Evolutionary conservation across 2,888 invertebrate genomes (phyloP), one percentile per base, ranked within the genome.

Genomic region (Ophonus ardosiacus): DNA sequence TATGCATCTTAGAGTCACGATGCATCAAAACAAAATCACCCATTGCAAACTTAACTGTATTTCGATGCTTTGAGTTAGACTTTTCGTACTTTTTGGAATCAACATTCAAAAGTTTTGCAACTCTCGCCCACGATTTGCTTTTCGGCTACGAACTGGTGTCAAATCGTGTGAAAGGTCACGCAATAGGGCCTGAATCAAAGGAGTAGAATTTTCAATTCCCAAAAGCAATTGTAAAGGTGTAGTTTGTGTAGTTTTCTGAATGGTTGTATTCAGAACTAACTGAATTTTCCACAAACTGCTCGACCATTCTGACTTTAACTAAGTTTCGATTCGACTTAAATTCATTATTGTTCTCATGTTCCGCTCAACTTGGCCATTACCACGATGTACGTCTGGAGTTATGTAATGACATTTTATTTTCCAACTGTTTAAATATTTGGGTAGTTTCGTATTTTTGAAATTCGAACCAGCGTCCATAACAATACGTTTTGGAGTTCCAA

Each of bases 341-440:
- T 88, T 87, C 63, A 63, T 86, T 5, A 88, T 86, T 7, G 87
- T 88, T 38, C 86, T 59, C 86, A 88, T 88, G 79, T 87, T 88
- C 10, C 86, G 61, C 79, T 87, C 87, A 5, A 87, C 87, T 57
- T 88, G 87, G 1, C 85, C 86, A 65, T 87, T 87, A 13, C 86
- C 86, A n/a, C 87, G 84, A 51, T 87, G 87, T 8, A 87, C 74
- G 63, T 86, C 87, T 57, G 86, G 61, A 57, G 85, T 85, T 17
- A 80, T 15, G 86, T 86, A 43, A 86, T 82, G 74, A 78, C 86
- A 82, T 13, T 38, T 31, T 7, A 87, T 76, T 13, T 81, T 56
- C 10, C 76, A 57, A 10, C 24, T 8, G 59, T 86, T 85, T 63
- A 87, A 85, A 68, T 79, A 87, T 65, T 86, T 40, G 7, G 86